These are phyloP conservation scores for Drosophila nr. fundita DNA, from an alignment of 2,888 invertebrate genomes.

Conservation along the genomic window DNA sequence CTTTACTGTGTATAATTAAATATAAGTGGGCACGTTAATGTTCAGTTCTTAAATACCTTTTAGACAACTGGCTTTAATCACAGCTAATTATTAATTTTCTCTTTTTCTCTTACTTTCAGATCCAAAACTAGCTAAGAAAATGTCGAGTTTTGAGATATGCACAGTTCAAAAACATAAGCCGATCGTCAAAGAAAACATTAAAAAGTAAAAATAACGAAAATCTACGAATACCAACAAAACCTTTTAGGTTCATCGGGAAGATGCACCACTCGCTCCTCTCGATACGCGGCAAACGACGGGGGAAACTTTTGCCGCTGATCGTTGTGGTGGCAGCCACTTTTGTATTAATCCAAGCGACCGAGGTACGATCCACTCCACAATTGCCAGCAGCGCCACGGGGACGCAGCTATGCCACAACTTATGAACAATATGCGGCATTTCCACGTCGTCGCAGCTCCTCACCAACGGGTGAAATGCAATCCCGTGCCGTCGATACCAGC, in stretches of 20 bases:
- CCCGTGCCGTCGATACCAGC: slow-evolving; percentile 93
- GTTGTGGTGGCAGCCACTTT: slow-evolving; percentile 43
- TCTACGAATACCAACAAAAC: slow-evolving; percentile 27
- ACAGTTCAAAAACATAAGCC: slow-evolving; percentile 30
- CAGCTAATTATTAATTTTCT: neutral
- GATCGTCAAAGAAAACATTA: slow-evolving; percentile 53
- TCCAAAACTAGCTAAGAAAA: slow-evolving; percentile 31
- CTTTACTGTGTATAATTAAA: neutral
- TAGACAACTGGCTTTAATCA: neutral
- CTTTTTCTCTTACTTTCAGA: slow-evolving; percentile 27
- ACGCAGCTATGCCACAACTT: slow-evolving; percentile 70
- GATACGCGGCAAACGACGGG: slow-evolving; percentile 34
- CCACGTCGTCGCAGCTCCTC: slow-evolving; percentile 83
- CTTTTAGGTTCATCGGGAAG: slow-evolving; percentile 49
- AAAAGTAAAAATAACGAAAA: slow-evolving; percentile 42
- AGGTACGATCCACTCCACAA: slow-evolving; percentile 40
- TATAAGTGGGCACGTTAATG: neutral
- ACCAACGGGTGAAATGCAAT: slow-evolving; percentile 90
- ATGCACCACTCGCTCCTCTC: slow-evolving; percentile 54
- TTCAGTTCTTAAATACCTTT: neutral
- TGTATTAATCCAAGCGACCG: slow-evolving; percentile 24
- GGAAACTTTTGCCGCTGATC: slow-evolving; percentile 46
- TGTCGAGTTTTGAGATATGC: slow-evolving; percentile 41
- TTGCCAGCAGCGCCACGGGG: slow-evolving; percentile 62
- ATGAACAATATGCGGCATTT: slow-evolving; percentile 82